Percentiles rank a stretch among this genome's conserved stretches.
Conservation (phyloP, 2,797 vertebrate genomes). For the Siniperca scherzeri region DNA sequence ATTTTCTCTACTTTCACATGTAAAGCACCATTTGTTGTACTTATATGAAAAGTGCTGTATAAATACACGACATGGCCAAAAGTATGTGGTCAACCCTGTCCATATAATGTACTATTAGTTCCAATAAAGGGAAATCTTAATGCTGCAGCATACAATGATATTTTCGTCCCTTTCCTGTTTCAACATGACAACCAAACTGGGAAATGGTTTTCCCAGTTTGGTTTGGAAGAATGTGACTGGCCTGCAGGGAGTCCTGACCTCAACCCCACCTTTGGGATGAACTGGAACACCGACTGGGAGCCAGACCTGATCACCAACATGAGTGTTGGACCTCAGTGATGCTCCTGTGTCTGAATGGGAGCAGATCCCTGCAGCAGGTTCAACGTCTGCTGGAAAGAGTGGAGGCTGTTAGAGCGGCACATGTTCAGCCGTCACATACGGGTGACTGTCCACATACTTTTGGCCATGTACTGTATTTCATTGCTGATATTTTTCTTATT, state of each 20-base stretch:
- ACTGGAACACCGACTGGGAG: too few relatives aligned
- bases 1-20: background rate
- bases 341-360: too few relatives aligned
- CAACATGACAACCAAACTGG: background rate
- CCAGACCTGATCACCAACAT: too few relatives aligned
- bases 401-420: background rate
- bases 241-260: background rate
- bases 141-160: too few relatives aligned
- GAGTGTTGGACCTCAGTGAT: too few relatives aligned
- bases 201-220: background rate
- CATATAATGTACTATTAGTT: too few relatives aligned
- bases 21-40: background rate
- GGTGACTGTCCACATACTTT: slow-evolving; percentile 4
- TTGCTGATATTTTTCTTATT: background rate
- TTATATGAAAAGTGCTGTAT: background rate
- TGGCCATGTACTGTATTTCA: background rate
- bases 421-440: background rate
- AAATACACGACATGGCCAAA: background rate
- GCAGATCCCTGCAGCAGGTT: too few relatives aligned
- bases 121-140: background rate
- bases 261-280: too few relatives aligned
- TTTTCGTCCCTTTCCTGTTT: background rate
- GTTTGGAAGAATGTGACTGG: background rate
- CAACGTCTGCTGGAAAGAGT: too few relatives aligned
- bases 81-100: background rate